phyloP scores from a whole-genome alignment of 2,797 vertebrate genomes.

The Ara ararauna region DNA sequence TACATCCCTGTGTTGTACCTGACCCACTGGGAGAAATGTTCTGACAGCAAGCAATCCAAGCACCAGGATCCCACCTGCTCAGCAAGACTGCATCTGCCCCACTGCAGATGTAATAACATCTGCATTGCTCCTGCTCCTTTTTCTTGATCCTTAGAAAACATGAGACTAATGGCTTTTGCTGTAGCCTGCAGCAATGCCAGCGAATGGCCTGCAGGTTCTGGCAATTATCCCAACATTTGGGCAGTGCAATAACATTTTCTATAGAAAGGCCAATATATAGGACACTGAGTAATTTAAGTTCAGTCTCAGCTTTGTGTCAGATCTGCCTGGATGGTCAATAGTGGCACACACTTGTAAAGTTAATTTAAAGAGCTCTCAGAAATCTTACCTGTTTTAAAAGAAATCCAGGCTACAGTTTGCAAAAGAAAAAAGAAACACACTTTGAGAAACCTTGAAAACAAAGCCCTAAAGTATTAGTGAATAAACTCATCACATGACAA shows the following conservation, averaged over 20 bases:
- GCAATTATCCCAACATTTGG: not conserved
- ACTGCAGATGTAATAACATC: constrained; percentile 41
- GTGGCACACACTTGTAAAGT: not conserved
- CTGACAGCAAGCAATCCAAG: not conserved
- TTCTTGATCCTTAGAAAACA: not conserved
- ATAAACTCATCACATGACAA: constrained; percentile 12
- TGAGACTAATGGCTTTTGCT: not conserved
- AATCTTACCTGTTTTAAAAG: constrained; percentile 64
- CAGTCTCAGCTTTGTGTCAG: not conserved
- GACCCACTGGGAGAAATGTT: not conserved
- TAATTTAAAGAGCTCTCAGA: constrained; percentile 39
- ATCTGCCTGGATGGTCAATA: not conserved
- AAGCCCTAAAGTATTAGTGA: constrained; percentile 41
- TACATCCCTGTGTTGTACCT: not conserved
- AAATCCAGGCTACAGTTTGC: constrained; percentile 62
- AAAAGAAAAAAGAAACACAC: constrained; percentile 47
- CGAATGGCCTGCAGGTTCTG: not conserved
- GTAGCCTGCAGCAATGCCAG: not conserved
- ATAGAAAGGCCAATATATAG: not conserved
- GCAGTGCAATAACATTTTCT: not conserved
- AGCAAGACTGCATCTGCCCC: not conserved
- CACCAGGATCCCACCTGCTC: not conserved
- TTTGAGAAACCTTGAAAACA: constrained; percentile 59
- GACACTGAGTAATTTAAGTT: not conserved
- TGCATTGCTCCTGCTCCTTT: constrained; percentile 9